These are phyloP conservation scores for Orbicella faveolata DNA, from an alignment of 64 coral and sea anemone species.

Conservation along the genomic window DNA sequence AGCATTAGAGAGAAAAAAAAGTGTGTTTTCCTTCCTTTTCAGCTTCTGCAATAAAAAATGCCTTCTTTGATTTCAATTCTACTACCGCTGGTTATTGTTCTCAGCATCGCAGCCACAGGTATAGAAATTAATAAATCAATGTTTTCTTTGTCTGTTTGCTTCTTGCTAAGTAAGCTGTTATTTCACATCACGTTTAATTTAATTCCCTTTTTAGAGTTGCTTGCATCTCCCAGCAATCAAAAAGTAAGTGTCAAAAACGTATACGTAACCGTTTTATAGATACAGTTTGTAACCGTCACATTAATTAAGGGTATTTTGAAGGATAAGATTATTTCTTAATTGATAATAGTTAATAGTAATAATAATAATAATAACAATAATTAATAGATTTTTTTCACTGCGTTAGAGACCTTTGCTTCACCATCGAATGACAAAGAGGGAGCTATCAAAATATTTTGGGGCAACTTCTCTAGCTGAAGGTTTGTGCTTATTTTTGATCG, in stretches of 20 bases:
- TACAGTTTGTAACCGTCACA: not conserved
- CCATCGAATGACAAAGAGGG: constrained; percentile 64
- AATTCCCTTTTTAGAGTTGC: not conserved
- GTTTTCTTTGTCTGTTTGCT: not conserved
- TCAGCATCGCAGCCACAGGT: constrained; percentile 9
- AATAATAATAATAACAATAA: too few relatives aligned
- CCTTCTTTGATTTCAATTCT: not conserved
- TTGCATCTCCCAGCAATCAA: not conserved
- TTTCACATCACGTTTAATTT: not conserved
- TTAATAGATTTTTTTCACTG: not conserved
- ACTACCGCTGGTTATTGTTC: not conserved
- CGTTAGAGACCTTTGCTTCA: constrained; percentile 7
- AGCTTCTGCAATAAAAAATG: not conserved
- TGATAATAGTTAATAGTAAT: too few relatives aligned
- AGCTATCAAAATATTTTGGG: constrained; percentile 52
- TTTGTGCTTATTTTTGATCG: not conserved
- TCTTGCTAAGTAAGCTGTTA: not conserved
- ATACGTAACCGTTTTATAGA: not conserved
- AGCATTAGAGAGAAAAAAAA: not conserved
- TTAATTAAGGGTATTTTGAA: too few relatives aligned
- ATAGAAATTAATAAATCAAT: not conserved
- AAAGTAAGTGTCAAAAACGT: not conserved
- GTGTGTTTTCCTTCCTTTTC: not conserved
- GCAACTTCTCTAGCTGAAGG: constrained; percentile 46
- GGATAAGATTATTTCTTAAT: not conserved